Conservation (phyloP, 2,113 vertebrate genomes). For the Melanerpes formicivorus region DNA sequence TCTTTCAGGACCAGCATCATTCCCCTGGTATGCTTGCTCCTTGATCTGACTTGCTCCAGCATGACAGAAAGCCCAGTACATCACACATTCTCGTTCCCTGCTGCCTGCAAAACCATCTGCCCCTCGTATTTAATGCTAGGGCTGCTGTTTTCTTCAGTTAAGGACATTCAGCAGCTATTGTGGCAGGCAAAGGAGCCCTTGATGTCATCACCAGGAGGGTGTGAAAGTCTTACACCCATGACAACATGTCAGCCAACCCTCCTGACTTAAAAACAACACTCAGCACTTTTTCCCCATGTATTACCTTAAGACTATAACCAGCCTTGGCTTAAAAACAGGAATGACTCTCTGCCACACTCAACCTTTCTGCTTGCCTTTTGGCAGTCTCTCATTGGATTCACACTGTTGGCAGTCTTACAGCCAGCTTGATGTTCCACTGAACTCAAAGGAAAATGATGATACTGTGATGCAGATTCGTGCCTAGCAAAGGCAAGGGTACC, state of each 20-base stretch:
- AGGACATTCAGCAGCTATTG: neutral
- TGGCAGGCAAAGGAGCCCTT: neutral
- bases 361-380: neutral
- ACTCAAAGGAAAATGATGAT: neutral
- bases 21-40: neutral
- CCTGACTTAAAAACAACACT: neutral
- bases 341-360: neutral
- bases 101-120: neutral
- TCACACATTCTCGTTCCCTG: neutral
- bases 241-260: neutral
- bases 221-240: neutral
- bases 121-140: neutral
- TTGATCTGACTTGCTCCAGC: neutral
- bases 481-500: neutral
- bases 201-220: neutral
- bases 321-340: neutral
- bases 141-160: neutral
- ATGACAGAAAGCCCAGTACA: neutral
- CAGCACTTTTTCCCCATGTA: neutral
- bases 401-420: neutral
- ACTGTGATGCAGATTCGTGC: neutral
- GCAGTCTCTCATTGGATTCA: neutral
- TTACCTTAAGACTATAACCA: neutral
- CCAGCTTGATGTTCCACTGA: neutral
- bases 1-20: neutral